Evolutionary conservation across 2,888 invertebrate genomes (phyloP).

Genomic region (Parasteatoda lunata): DNA sequence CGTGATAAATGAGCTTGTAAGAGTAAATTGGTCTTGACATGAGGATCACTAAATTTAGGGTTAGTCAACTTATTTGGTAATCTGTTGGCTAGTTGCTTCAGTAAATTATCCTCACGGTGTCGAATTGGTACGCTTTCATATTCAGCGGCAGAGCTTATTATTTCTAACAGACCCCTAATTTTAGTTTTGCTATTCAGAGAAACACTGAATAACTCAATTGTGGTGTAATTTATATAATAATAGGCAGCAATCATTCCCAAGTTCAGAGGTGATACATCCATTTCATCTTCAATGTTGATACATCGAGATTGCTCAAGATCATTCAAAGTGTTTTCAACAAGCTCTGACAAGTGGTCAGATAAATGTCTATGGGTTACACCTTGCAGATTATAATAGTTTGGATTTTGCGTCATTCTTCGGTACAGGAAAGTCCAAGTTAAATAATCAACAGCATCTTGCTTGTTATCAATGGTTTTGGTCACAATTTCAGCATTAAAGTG

Average conservation of each 20-base stretch:
- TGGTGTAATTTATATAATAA: conserved; percentile 99
- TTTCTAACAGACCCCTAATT: conserved; percentile 96
- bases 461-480: conserved; percentile 99
- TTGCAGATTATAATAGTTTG: conserved; percentile 98
- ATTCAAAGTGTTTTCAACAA: conserved; percentile 95
- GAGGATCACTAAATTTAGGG: conserved; percentile 95
- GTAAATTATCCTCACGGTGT: conserved; percentile 93
- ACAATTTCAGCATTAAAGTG: conserved; percentile 99
- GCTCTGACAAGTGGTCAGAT: conserved; percentile 97
- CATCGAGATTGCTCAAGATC: conserved; percentile 94
- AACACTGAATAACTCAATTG: conserved; percentile 97
- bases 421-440: conserved; percentile 99
- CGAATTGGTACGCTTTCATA: conserved; percentile 95
- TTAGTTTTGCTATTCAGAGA: conserved; percentile 98
- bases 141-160: conserved; percentile 97
- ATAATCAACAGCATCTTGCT: conserved; percentile 99
- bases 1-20: conserved; percentile 97
- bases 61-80: conserved; percentile 82
- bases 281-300: conserved; percentile 97
- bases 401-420: conserved; percentile 96
- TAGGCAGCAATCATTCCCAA: conserved; percentile 99
- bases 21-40: conserved; percentile 95
- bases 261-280: conserved; percentile 97
- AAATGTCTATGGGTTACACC: conserved; percentile 96
- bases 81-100: conserved; percentile 78